Percentiles rank a stretch among this genome's conserved stretches.
Evolutionary conservation across 2,797 vertebrate species (phyloP).

Genomic region (Sorex maritimensis): DNA sequence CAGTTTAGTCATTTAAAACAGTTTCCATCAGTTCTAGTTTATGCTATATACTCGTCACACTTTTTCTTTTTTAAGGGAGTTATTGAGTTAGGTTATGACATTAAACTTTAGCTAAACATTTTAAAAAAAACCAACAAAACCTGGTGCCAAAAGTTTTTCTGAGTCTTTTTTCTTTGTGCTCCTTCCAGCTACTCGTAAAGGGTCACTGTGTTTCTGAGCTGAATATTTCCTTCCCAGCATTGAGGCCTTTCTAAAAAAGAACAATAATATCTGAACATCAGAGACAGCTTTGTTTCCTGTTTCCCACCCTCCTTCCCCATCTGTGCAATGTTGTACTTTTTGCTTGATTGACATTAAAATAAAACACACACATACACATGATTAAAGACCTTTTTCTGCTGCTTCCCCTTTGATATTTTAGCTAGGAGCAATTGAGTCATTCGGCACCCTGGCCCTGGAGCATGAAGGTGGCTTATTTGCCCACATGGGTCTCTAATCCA

Average conservation of each 20-base stretch:
- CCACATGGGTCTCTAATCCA: not conserved
- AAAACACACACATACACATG: constrained; percentile 43
- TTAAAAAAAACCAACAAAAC: too few relatives aligned
- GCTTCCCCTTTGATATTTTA: constrained; percentile 74
- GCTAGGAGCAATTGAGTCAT: constrained; percentile 49
- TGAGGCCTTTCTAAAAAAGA: constrained; percentile 61
- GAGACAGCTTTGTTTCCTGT: constrained; percentile 69
- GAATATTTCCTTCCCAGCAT: constrained; percentile 55
- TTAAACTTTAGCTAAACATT: constrained; percentile 67
- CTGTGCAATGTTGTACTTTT: constrained; percentile 55
- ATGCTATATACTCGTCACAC: not conserved
- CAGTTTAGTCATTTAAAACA: constrained; percentile 16
- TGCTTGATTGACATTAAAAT: constrained; percentile 75
- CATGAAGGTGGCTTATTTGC: constrained; percentile 37
- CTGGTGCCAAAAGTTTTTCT: constrained; percentile 55
- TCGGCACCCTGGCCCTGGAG: not conserved
- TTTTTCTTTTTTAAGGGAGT: constrained; percentile 64
- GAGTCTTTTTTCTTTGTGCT: constrained; percentile 66
- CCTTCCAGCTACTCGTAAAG: constrained; percentile 71
- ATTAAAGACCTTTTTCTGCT: constrained; percentile 74
- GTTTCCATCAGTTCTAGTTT: constrained; percentile 48
- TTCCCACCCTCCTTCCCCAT: constrained; percentile 63
- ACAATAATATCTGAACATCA: constrained; percentile 69
- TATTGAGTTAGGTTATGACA: constrained; percentile 43
- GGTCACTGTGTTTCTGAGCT: constrained; percentile 64